Evolutionary conservation across 2,113 vertebrate genomes (phyloP).

Genomic region (Calonectris borealis): DNA sequence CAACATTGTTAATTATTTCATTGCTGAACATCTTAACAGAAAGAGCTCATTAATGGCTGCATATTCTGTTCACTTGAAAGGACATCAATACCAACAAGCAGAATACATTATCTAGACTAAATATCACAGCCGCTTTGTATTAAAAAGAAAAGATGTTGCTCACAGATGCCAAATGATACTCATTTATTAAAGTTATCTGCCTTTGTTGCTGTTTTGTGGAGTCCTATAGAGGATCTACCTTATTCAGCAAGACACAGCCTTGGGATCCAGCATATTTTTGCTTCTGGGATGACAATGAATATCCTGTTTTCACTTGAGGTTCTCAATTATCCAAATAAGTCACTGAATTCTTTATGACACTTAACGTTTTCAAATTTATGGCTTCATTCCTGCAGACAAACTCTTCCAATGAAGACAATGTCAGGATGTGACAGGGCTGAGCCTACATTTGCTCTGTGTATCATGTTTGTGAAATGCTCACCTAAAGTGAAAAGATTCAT

Average conservation of each 20-base stretch:
- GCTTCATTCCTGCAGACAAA: neutral
- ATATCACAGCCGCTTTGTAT: neutral
- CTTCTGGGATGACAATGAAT: neutral
- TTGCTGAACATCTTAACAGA: conserved; percentile 8
- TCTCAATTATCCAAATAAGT: neutral
- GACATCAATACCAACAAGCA: conserved; percentile 7
- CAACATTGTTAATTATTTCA: conserved; percentile 35
- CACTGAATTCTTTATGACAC: neutral
- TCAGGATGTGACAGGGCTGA: neutral
- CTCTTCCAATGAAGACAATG: neutral
- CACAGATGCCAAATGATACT: neutral
- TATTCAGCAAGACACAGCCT: neutral
- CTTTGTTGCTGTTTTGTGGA: neutral
- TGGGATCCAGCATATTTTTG: neutral
- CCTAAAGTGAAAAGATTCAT: neutral
- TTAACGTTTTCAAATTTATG: neutral
- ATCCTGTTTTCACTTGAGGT: neutral
- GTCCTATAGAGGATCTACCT: neutral
- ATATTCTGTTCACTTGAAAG: conserved; percentile 24
- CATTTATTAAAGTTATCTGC: neutral
- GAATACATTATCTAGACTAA: conserved; percentile 14
- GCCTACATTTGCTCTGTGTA: neutral
- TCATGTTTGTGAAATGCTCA: neutral
- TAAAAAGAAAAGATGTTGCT: conserved; percentile 11
- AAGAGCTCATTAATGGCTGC: neutral